These are phyloP conservation scores for Onychorhynchus coronatus DNA, from an alignment of 2,113 vertebrate genomes.

Conservation along the genomic window DNA sequence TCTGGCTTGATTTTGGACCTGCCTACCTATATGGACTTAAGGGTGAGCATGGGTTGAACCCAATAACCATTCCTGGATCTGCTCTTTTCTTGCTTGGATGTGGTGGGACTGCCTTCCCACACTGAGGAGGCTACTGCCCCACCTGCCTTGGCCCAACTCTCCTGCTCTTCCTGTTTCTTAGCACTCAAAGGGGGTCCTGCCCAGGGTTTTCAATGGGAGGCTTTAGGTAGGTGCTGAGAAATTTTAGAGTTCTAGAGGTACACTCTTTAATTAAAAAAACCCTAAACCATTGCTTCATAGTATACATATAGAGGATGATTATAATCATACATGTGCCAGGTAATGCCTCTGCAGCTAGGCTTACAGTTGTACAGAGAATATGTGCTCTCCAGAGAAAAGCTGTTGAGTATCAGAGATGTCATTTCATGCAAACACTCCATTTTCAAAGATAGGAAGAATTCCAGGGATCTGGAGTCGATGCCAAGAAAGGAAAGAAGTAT, in stretches of 20 bases:
- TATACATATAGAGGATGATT: not conserved
- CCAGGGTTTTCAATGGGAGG: not conserved
- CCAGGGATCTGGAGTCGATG: not conserved
- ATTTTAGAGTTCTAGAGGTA: not conserved
- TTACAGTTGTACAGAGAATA: not conserved
- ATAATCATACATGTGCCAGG: not conserved
- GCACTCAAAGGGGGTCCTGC: not conserved
- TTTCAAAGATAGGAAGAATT: not conserved
- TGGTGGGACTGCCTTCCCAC: fast-evolving
- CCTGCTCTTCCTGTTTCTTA: not conserved
- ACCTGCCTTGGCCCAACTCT: not conserved
- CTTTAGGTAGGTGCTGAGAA: not conserved
- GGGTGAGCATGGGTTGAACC: not conserved
- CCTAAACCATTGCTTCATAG: not conserved
- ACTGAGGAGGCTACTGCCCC: not conserved
- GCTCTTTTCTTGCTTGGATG: not conserved
- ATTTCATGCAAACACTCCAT: not conserved
- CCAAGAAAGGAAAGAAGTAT: not conserved
- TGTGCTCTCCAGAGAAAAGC: not conserved
- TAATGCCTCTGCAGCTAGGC: not conserved
- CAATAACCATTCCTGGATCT: not conserved
- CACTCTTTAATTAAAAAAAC: not conserved
- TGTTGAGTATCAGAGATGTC: not conserved
- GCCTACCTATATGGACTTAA: not conserved
- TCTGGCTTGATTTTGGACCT: not conserved